Conservation (phyloP, 2,113 vertebrate species). For the Elachura formosa region DNA sequence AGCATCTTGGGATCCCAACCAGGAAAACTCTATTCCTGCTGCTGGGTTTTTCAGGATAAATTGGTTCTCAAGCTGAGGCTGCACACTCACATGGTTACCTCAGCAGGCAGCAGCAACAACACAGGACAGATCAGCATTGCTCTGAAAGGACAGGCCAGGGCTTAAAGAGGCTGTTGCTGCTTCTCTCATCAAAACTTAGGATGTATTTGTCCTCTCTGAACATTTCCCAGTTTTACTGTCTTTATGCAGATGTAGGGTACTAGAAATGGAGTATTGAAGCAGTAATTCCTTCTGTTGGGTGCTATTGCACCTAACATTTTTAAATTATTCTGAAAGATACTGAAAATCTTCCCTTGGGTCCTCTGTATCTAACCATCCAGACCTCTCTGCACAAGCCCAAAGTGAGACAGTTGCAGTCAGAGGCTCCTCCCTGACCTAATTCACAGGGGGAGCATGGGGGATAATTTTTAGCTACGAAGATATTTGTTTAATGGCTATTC, state of each 20-base stretch:
- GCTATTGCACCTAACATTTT: neutral
- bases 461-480: neutral
- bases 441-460: neutral
- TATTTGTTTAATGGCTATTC: neutral
- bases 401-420: rapidly evolving
- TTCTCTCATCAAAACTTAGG: neutral
- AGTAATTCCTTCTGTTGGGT: neutral
- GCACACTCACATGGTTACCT: neutral
- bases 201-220: neutral
- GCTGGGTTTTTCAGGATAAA: neutral
- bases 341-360: rapidly evolving
- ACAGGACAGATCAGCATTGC: rapidly evolving
- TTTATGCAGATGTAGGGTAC: neutral
- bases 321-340: neutral
- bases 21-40: neutral
- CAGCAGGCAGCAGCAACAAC: neutral
- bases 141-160: neutral
- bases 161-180: neutral
- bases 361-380: neutral
- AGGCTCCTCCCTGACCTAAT: neutral
- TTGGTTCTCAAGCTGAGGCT: neutral
- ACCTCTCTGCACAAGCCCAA: neutral
- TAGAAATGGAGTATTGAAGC: neutral
- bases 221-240: neutral
- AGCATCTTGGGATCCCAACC: neutral